Evolutionary conservation across 64 coral and sea anemone species (phyloP).

Genomic region (Trachythela sp.): DNA sequence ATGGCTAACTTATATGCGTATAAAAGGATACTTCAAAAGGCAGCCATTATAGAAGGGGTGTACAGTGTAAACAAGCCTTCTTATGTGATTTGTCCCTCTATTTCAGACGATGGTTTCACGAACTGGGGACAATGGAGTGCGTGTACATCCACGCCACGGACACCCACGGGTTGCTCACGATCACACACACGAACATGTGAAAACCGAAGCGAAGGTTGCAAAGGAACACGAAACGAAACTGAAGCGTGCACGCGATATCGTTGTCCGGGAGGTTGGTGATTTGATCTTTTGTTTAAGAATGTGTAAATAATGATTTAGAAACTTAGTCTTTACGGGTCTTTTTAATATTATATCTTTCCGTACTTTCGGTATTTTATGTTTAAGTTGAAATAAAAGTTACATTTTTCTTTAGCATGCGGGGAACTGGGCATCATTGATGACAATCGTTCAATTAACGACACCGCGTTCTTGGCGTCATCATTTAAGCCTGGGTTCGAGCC

Average conservation of each 20-base stretch:
- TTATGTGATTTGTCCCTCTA: background rate
- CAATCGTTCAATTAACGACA: slow-evolving; percentile 6
- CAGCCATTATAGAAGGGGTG: too few relatives aligned
- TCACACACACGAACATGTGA: background rate
- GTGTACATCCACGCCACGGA: background rate
- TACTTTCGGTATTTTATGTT: too few relatives aligned
- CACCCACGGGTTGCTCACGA: background rate
- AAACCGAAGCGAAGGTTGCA: background rate
- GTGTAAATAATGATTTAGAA: too few relatives aligned
- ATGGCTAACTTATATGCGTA: too few relatives aligned
- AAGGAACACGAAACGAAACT: slow-evolving; percentile 19
- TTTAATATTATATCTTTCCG: too few relatives aligned
- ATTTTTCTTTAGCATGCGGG: background rate
- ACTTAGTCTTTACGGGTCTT: too few relatives aligned
- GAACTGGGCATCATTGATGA: slow-evolving; percentile 10
- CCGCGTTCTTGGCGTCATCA: background rate
- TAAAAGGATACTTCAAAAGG: too few relatives aligned
- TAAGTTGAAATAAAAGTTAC: too few relatives aligned
- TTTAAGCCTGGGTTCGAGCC: slow-evolving; percentile 5
- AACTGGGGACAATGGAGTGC: background rate
- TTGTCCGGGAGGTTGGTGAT: background rate
- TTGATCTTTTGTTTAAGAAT: background rate
- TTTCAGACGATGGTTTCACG: slow-evolving; percentile 10
- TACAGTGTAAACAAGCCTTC: too few relatives aligned
- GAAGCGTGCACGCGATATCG: background rate